Conservation (phyloP, 2,888 invertebrate genomes). For the Caenorhabditis drosophilae region DNA sequence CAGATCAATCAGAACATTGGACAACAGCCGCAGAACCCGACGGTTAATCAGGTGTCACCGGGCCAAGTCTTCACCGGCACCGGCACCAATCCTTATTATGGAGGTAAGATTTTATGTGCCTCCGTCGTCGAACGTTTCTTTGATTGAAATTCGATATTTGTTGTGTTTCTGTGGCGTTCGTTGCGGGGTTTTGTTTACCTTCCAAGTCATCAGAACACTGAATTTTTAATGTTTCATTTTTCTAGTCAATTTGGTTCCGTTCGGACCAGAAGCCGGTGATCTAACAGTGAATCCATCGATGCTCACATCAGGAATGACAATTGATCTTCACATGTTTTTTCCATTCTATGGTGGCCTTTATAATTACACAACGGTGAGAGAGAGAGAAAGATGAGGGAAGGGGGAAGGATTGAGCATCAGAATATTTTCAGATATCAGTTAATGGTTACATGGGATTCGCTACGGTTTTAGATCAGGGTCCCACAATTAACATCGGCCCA, state of each 20-base stretch:
- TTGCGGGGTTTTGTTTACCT: no score
- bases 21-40: conserved; percentile 24
- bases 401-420: no score
- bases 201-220: no score
- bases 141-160: no score
- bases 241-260: conserved; percentile 62
- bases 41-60: conserved; percentile 40
- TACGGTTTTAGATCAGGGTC: conserved; percentile 67
- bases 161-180: no score
- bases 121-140: no score
- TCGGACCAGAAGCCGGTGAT: conserved; percentile 67
- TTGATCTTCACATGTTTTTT: conserved; percentile 67
- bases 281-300: conserved; percentile 63
- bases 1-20: conserved; percentile 38
- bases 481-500: conserved; percentile 68
- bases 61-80: conserved; percentile 59
- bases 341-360: conserved; percentile 67
- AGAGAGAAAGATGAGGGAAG: no score
- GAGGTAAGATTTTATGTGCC: conserved; percentile 46
- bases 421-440: conserved; percentile 59
- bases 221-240: conserved; percentile 8
- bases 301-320: conserved; percentile 65
- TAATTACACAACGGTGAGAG: conserved; percentile 69
- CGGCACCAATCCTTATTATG: conserved; percentile 62
- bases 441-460: conserved; percentile 68